A percentile compares a stretch with the other conserved stretches of the same genome.
Evolutionary conservation across 1,140 invertebrate genomes (phyloP).

Genomic region (Mycetomoellerius zeteki): DNA sequence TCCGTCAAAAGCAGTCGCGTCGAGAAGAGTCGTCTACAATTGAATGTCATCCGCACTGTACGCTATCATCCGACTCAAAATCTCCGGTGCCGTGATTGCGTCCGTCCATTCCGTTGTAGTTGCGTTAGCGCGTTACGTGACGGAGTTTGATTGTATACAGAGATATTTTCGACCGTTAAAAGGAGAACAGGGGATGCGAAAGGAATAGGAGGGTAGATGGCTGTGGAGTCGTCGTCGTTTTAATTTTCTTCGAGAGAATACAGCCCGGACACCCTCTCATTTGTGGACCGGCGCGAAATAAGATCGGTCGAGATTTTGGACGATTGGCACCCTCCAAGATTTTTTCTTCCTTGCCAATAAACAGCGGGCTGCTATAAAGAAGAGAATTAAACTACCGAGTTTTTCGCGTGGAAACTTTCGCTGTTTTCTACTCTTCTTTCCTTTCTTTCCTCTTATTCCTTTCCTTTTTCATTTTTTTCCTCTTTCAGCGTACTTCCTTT

Average conservation of each 20-base stretch:
- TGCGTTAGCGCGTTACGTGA: conserved; percentile 70
- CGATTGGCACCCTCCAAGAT: conserved; percentile 50
- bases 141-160: conserved; percentile 61
- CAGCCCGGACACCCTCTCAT: conserved; percentile 20
- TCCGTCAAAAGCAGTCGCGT: conserved; percentile 28
- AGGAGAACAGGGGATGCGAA: background rate
- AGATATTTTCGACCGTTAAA: background rate
- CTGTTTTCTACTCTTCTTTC: background rate
- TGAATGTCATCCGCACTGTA: conserved; percentile 13
- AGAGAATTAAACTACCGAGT: conserved; percentile 69
- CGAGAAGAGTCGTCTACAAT: conserved; percentile 26
- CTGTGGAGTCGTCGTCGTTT: conserved; percentile 49
- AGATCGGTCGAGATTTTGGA: conserved; percentile 63
- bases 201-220: conserved; percentile 3
- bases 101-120: conserved; percentile 49
- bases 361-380: conserved; percentile 38
- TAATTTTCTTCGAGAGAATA: conserved; percentile 64
- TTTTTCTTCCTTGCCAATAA: conserved; percentile 22
- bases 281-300: conserved; percentile 27
- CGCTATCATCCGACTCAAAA: conserved; percentile 47
- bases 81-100: conserved; percentile 44
- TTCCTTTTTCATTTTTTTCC: too few relatives aligned
- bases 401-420: conserved; percentile 68
- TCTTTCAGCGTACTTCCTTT: background rate
- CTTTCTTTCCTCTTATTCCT: background rate